Base-by-base conservation (phyloP, 2,797 vertebrate genomes). In the Crenuchus spilurus region DNA sequence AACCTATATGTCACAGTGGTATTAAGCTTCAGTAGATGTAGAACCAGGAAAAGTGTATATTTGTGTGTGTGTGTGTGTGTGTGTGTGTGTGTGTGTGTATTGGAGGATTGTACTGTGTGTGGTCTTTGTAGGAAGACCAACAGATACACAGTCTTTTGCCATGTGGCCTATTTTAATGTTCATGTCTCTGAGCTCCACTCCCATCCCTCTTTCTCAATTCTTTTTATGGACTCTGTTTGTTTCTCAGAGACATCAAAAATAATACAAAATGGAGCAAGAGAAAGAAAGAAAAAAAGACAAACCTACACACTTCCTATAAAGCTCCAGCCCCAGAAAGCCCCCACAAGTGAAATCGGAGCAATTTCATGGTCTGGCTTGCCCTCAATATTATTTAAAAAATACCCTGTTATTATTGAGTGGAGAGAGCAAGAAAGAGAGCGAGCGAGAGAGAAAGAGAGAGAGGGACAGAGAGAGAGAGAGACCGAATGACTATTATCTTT, bases 381-480 rank as follows among this genome's bases (percentile, higher is more conserved):
- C 88, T 89, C 86, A 81, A 85, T 91, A 94, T 93, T 93, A 93
- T 92, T 94, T 84, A 88, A 92, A 91, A 92, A 92, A 93, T 89
- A 91, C 90, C 92, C 93, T 93, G 90, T 93, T 92, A 93, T 94
- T 94, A 93, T 93, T 93, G 88, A 93, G 82, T 77, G 86, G 87
- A 90, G 87, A 78, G 72, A 78, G 78, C 64, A 54, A 71, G 37
- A 18, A 48, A 84, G 84, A 88, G 86, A 83, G 84, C 83, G 88
- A 87, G 88, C 7, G 44, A 33, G 72, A 85, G 84, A 88, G 87
- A 83, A 82, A 83, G 88, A 87, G 87, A 35, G 58, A 52, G 26
- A 64, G 67, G 69, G 52, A 69, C 52, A 87, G 82, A 89, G 85
- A 85, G 86, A 85, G 90, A 87, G 87, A 91, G 87, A 91, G 90